phyloP scores from a whole-genome alignment of 2,113 vertebrate species.

The Cichladusa arquata region DNA sequence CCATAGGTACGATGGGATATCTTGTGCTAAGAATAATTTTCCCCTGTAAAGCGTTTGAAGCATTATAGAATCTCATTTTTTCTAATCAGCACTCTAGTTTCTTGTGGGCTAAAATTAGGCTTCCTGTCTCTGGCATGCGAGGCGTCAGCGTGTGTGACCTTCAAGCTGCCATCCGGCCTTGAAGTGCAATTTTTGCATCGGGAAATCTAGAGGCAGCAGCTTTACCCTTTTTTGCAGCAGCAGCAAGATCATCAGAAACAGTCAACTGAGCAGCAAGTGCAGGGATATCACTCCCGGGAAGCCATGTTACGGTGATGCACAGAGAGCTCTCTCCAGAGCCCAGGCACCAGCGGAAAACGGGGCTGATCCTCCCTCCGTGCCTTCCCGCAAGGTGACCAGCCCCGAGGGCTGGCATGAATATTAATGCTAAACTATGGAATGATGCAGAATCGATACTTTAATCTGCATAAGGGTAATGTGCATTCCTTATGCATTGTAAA shows the following conservation, averaged over 20 bases:
- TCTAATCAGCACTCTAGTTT: slow-evolving; percentile 59
- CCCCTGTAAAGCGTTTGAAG: slow-evolving; percentile 52
- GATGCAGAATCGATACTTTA: slow-evolving; percentile 33
- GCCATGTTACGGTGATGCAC: slow-evolving; percentile 32
- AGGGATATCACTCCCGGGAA: slow-evolving; percentile 12
- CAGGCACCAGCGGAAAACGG: not conserved
- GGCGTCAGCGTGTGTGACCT: slow-evolving; percentile 55
- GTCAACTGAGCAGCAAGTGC: slow-evolving; percentile 45
- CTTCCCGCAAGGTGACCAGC: slow-evolving; percentile 17
- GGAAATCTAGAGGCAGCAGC: slow-evolving; percentile 63
- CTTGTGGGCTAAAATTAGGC: slow-evolving; percentile 62
- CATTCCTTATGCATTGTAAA: slow-evolving; percentile 3
- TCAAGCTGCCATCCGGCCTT: slow-evolving; percentile 67
- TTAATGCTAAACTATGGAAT: not conserved
- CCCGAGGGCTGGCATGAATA: not conserved
- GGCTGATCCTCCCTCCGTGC: not conserved
- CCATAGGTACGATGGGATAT: slow-evolving; percentile 25
- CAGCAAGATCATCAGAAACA: slow-evolving; percentile 59
- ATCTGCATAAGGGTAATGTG: slow-evolving; percentile 34
- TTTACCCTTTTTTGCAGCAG: slow-evolving; percentile 21
- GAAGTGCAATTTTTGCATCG: slow-evolving; percentile 65
- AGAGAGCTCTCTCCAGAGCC: not conserved
- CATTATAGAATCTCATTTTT: slow-evolving; percentile 57
- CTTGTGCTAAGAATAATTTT: slow-evolving; percentile 50
- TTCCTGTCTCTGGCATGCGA: slow-evolving; percentile 56